A percentile compares a stretch with the other conserved stretches of the same genome.
These are phyloP conservation scores for Diceros bicornis DNA, from an alignment of 2,797 vertebrate genomes.

Conservation along the genomic window DNA sequence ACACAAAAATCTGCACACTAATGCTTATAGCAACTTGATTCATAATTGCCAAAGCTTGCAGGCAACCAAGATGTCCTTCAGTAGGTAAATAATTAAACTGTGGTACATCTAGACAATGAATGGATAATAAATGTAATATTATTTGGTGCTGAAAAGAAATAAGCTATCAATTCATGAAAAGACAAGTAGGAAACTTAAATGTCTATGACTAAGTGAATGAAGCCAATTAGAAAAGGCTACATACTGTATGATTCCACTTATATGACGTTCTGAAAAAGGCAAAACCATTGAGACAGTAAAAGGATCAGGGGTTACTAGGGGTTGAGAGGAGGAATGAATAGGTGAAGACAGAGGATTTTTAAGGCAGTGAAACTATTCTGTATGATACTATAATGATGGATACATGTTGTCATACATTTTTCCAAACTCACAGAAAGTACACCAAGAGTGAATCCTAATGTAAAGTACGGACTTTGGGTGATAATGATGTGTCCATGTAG, in stretches of 20 bases:
- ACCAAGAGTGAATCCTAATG: background rate
- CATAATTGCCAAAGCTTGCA: background rate
- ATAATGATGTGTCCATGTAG: fast-evolving
- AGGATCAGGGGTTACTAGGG: background rate
- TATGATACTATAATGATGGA: too few species aligned
- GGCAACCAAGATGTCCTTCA: background rate
- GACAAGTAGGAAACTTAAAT: background rate
- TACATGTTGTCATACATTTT: too few species aligned
- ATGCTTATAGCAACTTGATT: background rate
- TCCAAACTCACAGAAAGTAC: background rate
- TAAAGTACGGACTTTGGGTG: background rate
- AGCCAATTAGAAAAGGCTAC: background rate
- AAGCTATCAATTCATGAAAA: background rate
- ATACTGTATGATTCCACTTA: background rate
- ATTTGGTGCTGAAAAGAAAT: background rate
- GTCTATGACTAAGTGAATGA: background rate
- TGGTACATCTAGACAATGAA: background rate
- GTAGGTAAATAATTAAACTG: background rate
- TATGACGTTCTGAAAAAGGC: background rate
- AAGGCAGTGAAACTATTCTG: background rate
- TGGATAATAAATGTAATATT: background rate
- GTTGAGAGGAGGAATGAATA: background rate
- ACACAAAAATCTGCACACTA: background rate
- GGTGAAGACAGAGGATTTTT: background rate
- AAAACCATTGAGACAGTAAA: background rate